phyloP scores from a whole-genome alignment of 1,140 invertebrate species.

The Aphelinus atriplicis region DNA sequence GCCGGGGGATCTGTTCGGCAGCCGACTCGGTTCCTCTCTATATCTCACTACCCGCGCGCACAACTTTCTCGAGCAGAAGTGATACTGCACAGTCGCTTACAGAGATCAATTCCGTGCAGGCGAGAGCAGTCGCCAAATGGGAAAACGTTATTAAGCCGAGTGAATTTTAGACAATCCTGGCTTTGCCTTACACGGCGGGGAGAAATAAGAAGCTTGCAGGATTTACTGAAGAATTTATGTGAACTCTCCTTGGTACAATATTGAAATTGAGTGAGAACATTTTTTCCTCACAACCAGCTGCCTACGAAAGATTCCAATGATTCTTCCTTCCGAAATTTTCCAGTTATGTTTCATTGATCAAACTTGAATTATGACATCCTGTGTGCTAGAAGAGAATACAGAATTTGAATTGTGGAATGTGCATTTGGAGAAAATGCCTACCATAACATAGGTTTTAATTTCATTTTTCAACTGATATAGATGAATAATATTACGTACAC shows the following conservation, averaged over 20 bases:
- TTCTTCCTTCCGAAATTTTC: too few species aligned
- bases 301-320: too few species aligned
- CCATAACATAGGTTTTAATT: too few species aligned
- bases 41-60: not conserved
- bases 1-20: not conserved
- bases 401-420: too few species aligned
- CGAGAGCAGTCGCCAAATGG: not conserved
- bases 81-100: constrained; percentile 17
- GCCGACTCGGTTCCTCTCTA: not conserved
- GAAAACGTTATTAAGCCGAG: constrained; percentile 30
- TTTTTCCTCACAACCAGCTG: too few species aligned
- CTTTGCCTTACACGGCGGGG: not conserved
- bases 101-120: constrained; percentile 16
- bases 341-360: too few species aligned
- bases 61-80: constrained; percentile 27
- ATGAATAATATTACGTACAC: too few species aligned
- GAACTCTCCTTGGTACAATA: not conserved
- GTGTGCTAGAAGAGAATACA: too few species aligned
- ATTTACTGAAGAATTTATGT: constrained; percentile 12
- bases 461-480: too few species aligned
- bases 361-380: too few species aligned
- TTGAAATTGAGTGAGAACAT: too few species aligned
- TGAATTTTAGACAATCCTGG: constrained; percentile 27
- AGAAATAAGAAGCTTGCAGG: not conserved
- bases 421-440: too few species aligned